A percentile compares a stretch with the other conserved stretches of the same genome.
Conservation (phyloP, 2,888 invertebrate species). For the Rhingia rostrata region DNA sequence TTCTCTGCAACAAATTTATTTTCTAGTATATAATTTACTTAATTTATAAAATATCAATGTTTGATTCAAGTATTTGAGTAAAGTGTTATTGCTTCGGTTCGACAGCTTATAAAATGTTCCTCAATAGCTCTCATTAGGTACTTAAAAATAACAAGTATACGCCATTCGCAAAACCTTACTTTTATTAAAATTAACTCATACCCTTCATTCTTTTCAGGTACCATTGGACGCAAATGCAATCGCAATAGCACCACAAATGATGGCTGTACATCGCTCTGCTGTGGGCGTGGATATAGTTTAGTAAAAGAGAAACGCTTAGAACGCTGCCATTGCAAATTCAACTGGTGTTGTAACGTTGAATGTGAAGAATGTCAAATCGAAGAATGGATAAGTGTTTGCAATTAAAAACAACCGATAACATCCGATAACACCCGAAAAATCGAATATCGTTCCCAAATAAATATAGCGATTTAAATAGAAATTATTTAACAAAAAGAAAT, state of each 20-base stretch:
- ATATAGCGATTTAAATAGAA: slow-evolving; percentile 77
- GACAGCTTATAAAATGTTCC: too few species aligned
- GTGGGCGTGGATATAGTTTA: slow-evolving; percentile 93
- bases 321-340: slow-evolving; percentile 94
- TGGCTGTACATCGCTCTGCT: slow-evolving; percentile 93
- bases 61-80: too few species aligned
- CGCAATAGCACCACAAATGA: slow-evolving; percentile 88
- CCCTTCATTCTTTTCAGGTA: slow-evolving; percentile 83
- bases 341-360: slow-evolving; percentile 96
- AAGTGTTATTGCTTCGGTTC: too few species aligned
- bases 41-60: too few species aligned
- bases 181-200: not conserved
- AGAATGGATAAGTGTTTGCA: slow-evolving; percentile 95
- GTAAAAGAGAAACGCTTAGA: slow-evolving; percentile 90
- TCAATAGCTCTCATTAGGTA: too few species aligned
- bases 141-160: not conserved
- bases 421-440: slow-evolving; percentile 5
- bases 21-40: too few species aligned
- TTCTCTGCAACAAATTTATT: too few species aligned
- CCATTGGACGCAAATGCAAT: slow-evolving; percentile 91
- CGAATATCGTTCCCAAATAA: slow-evolving; percentile 11
- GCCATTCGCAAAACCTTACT: not conserved
- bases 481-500: slow-evolving; percentile 72
- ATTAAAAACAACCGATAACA: slow-evolving; percentile 84
- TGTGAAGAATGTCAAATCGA: slow-evolving; percentile 94